Percentiles rank a stretch among this genome's conserved stretches.
Evolutionary conservation across 2,888 invertebrate genomes (phyloP).

Genomic region (Diploptera punctata): DNA sequence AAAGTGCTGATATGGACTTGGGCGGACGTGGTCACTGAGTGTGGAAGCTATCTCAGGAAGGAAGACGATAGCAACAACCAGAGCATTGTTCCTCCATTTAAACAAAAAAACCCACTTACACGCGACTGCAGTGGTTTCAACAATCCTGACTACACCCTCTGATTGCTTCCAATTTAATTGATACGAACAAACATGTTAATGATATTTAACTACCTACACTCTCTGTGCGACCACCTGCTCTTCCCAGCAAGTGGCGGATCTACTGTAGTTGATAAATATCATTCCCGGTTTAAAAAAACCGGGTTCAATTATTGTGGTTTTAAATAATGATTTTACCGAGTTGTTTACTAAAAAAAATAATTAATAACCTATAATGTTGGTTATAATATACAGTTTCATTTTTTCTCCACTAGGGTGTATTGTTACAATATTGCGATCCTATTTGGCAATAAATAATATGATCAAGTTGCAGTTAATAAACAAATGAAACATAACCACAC

Average conservation of each 20-base stretch:
- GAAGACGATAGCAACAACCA: neutral
- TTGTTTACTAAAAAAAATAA: no score
- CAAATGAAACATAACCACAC: no score
- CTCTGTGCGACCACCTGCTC: constrained; percentile 12
- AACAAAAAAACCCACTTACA: neutral
- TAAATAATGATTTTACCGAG: no score
- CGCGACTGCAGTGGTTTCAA: constrained; percentile 16
- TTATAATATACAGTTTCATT: no score
- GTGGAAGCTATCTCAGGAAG: neutral
- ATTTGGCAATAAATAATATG: no score
- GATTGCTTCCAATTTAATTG: constrained; percentile 21
- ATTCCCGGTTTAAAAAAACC: no score
- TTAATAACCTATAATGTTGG: no score
- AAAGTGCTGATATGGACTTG: neutral
- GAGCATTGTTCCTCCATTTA: constrained; percentile 7
- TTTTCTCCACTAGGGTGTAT: no score
- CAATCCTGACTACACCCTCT: neutral
- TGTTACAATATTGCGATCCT: no score
- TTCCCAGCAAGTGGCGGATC: constrained; percentile 11
- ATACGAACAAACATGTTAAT: constrained; percentile 11
- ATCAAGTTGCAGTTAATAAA: no score
- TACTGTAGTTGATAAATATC: no score
- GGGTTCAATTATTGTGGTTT: no score
- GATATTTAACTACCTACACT: neutral
- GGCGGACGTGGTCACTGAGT: neutral